A percentile compares a stretch with the other conserved stretches of the same genome.
phyloP scores from a whole-genome alignment of 2,888 invertebrate genomes.

The Patella caerulea region DNA sequence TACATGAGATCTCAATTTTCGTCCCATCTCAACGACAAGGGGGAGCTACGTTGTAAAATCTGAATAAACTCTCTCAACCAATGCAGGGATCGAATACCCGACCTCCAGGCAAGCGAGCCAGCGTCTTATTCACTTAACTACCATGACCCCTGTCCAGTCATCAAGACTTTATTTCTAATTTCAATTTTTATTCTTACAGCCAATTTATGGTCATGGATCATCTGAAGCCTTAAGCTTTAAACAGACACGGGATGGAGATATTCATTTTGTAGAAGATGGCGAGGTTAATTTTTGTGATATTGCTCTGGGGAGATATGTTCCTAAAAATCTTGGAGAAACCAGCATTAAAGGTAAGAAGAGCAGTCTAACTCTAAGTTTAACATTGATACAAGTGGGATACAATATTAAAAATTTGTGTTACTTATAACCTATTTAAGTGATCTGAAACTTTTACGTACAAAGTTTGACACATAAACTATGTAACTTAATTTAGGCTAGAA shows the following conservation, averaged over 20 bases:
- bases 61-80: too few relatives aligned
- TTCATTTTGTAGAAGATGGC: constrained; percentile 65
- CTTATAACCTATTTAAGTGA: not conserved
- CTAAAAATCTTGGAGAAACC: constrained; percentile 59
- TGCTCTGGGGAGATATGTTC: constrained; percentile 54
- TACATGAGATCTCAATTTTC: too few relatives aligned
- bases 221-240: constrained; percentile 61
- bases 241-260: constrained; percentile 64
- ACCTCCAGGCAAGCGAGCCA: too few relatives aligned
- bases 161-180: too few relatives aligned
- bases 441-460: not conserved
- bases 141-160: too few relatives aligned
- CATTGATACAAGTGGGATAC: not conserved
- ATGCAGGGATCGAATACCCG: too few relatives aligned
- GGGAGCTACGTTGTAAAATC: too few relatives aligned
- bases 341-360: constrained; percentile 62
- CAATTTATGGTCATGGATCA: constrained; percentile 65
- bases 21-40: too few relatives aligned
- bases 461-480: not conserved
- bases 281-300: constrained; percentile 61
- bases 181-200: constrained; percentile 47
- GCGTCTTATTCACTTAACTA: too few relatives aligned
- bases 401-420: not conserved
- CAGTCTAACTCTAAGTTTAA: too few relatives aligned
- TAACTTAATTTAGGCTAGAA: not conserved